Evolutionary conservation across 1,140 invertebrate species (phyloP), one percentile per base, ranked within the genome.

Genomic region (Lamellibrachia luymesi): DNA sequence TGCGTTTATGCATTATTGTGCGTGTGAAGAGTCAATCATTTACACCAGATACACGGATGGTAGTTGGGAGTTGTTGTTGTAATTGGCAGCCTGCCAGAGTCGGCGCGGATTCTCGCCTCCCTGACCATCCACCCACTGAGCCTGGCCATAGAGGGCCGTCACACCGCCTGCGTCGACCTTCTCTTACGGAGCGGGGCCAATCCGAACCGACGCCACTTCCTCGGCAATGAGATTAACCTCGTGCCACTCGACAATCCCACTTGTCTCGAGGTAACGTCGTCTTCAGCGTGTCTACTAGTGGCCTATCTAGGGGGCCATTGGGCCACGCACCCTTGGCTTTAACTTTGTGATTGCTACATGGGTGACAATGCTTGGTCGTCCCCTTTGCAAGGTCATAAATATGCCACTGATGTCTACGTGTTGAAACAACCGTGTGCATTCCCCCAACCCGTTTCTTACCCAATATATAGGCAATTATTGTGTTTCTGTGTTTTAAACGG

Each of bases 211-310:
- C 95, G 96, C 90, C 96, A 96, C 94, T 99, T 99, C 96, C 98
- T 98, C 95, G 98, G 98, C 2, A 97, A 98, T 0, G 98, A 99
- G 96, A 98, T 99, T 93, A 98, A 98, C 95, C 96, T 98, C 90
- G 97, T 98, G 2, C 51, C 97, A 97, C 25, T 95, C 97, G 94
- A 98, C 52, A 94, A 98, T 94, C 96, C 98, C 90, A 97, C 98
- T 93, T 98, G 98, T 94, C 96, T 99, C 95, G 97, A 98, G 51
- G 92, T 80, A 80, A 80, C 64, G 25, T 4, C 64, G 64, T 80
- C 64, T 56, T 6, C 38, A 38, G 38, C 38, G 38, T 38, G 38
- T 38, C 38, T 38, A 38, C 38, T 1, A 38, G 38, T 38, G 38
- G 38, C 38, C 38, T 38, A 38, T 38, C 1, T 38, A 38, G 38